Percentiles rank a stretch among this genome's conserved stretches.
These are phyloP conservation scores for Ornithoptera alexandrae DNA, from an alignment of 2,888 invertebrate species.

Conservation along the genomic window DNA sequence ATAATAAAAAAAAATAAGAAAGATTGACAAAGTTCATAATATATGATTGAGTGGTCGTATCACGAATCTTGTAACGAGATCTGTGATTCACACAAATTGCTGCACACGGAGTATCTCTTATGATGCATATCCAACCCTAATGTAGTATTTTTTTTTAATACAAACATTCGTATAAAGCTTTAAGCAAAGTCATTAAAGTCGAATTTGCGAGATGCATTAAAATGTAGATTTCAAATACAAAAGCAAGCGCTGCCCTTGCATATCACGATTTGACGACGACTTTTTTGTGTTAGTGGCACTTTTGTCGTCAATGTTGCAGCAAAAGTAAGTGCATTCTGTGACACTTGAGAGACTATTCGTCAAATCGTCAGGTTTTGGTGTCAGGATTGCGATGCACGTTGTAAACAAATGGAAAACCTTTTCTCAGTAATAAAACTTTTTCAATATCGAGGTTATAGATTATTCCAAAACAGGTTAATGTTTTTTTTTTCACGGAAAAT, in stretches of 20 bases:
- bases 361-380: constrained; percentile 53
- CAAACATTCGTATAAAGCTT: background rate
- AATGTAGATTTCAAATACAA: background rate
- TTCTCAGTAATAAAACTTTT: constrained; percentile 42
- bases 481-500: constrained; percentile 16
- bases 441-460: constrained; percentile 1
- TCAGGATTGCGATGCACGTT: constrained; percentile 47
- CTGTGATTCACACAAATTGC: background rate
- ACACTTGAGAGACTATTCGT: constrained; percentile 41
- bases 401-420: constrained; percentile 45
- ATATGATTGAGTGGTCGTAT: background rate
- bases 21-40: background rate
- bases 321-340: constrained; percentile 36
- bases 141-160: background rate
- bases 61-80: background rate
- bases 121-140: background rate
- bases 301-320: constrained; percentile 20
- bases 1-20: background rate
- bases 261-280: constrained; percentile 7
- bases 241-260: background rate
- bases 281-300: constrained; percentile 17
- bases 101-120: background rate
- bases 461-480: constrained; percentile 7
- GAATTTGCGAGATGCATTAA: background rate
- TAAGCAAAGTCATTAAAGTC: background rate